Base-by-base conservation (phyloP, 30 jellyfish, hydroid and myxozoan genomes). In the Turritopsis rubra region DNA sequence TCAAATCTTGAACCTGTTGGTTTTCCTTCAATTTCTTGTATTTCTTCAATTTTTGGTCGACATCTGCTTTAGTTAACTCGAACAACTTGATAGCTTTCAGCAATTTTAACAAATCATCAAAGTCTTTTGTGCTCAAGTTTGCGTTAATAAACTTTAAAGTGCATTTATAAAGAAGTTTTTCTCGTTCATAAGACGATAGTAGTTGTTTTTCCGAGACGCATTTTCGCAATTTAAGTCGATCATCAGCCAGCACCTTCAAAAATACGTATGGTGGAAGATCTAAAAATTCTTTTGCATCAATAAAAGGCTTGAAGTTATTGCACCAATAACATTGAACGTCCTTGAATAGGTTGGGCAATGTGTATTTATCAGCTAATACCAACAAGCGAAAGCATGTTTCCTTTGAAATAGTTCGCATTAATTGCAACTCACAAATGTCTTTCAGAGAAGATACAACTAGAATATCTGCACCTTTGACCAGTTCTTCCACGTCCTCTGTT, bases 401-500 rank as follows among this genome's bases (percentile, higher is more conserved):
- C 29, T n/a, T 29, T 13, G 52, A 26, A 19, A 77, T 28, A 60
- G 18, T 29, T 8, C 53, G 71, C 1, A 25, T 77, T 25, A 77
- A 28, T 1, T 5, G 28, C 16, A 25, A 26, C 29, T 77, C 85
- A 24, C 85, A 77, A 29, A 77, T 77, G 72, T 77, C 73, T 29
- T 77, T 77, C 4, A 77, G 27, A 19, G 85, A 18, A 1, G 72
- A 21, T 19, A 77, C 85, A 25, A 74, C 85, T 8, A 77, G 29
- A 25, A 29, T 26, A 52, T 77, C 85, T 28, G 85, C 70, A 77
- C 85, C 41, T 1, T 22, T 52, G 20, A 52, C 73, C 29, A 77
- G 8, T 24, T 30, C 70, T 26, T 77, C 73, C 28, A 77, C 19
- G 19, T 53, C 71, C 1, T 28, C 28, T 26, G 52, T 60, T 29